Evolutionary conservation across 2,888 invertebrate species (phyloP).

Genomic region (Adineta ricciae): DNA sequence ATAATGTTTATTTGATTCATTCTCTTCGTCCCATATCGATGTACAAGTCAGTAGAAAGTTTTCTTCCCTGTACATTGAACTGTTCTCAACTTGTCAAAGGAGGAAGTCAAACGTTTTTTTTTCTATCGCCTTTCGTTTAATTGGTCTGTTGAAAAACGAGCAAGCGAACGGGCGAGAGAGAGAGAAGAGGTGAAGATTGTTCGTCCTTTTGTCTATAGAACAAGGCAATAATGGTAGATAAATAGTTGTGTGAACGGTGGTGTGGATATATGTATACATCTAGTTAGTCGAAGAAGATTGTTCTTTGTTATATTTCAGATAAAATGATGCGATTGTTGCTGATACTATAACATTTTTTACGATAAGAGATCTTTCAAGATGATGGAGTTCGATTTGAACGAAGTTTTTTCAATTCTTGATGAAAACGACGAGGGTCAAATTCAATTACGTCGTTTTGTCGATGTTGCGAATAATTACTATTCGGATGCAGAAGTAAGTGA

Average conservation of each 20-base stretch:
- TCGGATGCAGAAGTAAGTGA: slow-evolving; percentile 16
- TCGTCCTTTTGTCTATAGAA: neutral
- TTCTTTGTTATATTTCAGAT: neutral
- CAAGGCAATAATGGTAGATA: neutral
- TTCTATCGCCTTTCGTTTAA: neutral
- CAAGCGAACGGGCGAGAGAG: too few species aligned
- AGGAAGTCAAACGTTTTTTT: neutral
- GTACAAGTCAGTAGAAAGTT: neutral
- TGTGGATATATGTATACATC: neutral
- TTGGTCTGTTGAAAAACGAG: neutral
- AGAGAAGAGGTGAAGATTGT: neutral
- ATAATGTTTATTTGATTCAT: neutral
- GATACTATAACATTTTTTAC: neutral
- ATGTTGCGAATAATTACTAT: slow-evolving; percentile 10
- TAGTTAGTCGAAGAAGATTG: neutral
- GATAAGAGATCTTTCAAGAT: neutral
- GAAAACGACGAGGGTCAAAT: neutral
- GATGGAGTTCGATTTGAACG: neutral
- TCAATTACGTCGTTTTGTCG: neutral
- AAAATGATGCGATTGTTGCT: neutral
- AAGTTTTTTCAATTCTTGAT: slow-evolving; percentile 8
- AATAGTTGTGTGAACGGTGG: neutral
- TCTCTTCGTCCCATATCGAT: neutral
- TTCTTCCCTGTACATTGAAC: neutral
- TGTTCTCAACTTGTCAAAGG: neutral